Conservation (phyloP, 2,113 vertebrate genomes). For the Onychostruthus taczanowskii region DNA sequence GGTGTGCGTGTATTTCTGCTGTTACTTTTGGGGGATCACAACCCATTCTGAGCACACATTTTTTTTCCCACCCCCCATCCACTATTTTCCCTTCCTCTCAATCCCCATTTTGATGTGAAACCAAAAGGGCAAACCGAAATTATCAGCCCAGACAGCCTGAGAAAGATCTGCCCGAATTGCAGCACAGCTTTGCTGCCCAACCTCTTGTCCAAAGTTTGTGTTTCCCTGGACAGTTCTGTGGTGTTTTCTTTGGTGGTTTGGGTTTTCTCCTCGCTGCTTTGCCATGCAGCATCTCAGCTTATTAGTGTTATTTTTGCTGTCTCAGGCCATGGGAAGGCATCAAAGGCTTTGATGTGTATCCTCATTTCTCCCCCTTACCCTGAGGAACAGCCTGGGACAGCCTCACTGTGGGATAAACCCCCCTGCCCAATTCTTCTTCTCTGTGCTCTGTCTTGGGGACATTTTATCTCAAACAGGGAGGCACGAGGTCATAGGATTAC, state of each 20-base stretch:
- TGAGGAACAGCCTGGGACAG: background rate
- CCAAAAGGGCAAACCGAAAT: background rate
- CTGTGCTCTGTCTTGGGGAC: background rate
- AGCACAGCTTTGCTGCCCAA: background rate
- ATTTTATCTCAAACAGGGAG: background rate
- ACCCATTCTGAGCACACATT: background rate
- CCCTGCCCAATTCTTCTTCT: fast-evolving
- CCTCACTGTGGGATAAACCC: background rate
- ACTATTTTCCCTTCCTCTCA: background rate
- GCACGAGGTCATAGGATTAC: background rate
- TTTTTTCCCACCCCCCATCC: background rate
- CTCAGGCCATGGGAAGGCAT: background rate
- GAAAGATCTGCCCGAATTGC: background rate
- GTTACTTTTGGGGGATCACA: background rate
- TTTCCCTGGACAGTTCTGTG: background rate
- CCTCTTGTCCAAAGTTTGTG: conserved; percentile 33
- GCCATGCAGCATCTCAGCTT: background rate
- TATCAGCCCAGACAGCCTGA: background rate
- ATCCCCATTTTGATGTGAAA: background rate
- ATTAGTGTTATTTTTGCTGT: background rate
- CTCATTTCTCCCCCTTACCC: background rate
- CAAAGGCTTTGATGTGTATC: background rate
- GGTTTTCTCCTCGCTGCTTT: background rate
- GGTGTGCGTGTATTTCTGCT: background rate
- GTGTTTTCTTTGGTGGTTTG: conserved; percentile 55